Evolutionary conservation across 2,888 invertebrate genomes (phyloP).

Genomic region (Tachina grossa): DNA sequence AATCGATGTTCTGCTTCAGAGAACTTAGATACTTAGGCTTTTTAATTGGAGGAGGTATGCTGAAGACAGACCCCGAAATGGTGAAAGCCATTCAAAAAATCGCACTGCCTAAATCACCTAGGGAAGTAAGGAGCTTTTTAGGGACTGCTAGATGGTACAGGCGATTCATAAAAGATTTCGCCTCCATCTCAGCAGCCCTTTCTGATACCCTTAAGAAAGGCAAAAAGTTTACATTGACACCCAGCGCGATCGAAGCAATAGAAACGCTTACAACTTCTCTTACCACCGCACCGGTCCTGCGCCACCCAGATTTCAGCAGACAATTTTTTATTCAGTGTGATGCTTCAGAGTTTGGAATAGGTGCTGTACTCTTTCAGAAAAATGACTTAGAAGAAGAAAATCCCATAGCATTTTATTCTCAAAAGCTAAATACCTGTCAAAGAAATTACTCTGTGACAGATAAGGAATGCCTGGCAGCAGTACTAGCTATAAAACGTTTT

Average conservation of each 20-base stretch:
- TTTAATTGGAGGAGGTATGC: conserved; percentile 38
- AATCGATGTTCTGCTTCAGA: conserved; percentile 59
- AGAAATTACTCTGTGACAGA: background rate
- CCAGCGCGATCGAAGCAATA: background rate
- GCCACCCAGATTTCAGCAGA: background rate
- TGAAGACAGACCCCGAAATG: conserved; percentile 10
- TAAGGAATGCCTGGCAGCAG: background rate
- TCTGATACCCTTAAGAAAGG: background rate
- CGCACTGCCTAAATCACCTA: conserved; percentile 44
- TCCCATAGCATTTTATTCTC: background rate
- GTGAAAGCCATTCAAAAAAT: background rate
- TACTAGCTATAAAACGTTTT: background rate
- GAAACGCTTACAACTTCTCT: background rate
- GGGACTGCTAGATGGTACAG: conserved; percentile 18
- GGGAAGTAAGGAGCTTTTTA: conserved; percentile 61
- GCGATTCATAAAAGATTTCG: background rate
- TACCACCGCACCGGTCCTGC: background rate
- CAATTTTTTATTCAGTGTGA: background rate
- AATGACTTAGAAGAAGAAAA: background rate
- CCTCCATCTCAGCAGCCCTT: conserved; percentile 14
- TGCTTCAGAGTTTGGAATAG: background rate
- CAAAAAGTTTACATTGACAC: background rate
- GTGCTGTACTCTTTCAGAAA: background rate
- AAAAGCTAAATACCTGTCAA: background rate
- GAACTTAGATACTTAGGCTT: conserved; percentile 64